phyloP scores from a whole-genome alignment of 1,140 invertebrate genomes.

The Trichoplusia ni region DNA sequence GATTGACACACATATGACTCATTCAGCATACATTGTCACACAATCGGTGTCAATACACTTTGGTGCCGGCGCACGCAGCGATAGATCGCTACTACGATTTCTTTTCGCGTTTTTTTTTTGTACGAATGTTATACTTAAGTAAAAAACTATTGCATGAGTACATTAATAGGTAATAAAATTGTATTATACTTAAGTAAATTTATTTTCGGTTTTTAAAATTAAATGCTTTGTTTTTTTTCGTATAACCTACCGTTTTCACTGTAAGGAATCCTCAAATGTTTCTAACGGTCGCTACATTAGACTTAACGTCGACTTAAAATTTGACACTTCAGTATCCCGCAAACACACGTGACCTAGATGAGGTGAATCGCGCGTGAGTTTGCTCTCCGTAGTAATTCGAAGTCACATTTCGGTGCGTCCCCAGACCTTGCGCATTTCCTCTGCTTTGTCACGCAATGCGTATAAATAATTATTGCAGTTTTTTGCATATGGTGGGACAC shows the following conservation, averaged over 20 bases:
- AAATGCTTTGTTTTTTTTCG: too few relatives aligned
- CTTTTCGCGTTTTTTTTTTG: too few relatives aligned
- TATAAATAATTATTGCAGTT: conserved; percentile 15
- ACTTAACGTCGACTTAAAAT: neutral
- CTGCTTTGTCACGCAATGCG: conserved; percentile 26
- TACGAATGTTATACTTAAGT: too few relatives aligned
- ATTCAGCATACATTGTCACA: neutral
- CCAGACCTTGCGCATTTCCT: conserved; percentile 26
- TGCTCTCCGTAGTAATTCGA: neutral
- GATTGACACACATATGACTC: conserved; percentile 29
- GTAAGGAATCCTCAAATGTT: too few relatives aligned
- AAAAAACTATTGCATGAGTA: too few relatives aligned
- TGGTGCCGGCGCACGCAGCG: neutral
- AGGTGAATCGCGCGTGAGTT: neutral
- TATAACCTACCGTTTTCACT: too few relatives aligned
- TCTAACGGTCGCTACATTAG: too few relatives aligned
- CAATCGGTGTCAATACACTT: conserved; percentile 25
- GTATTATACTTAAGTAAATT: too few relatives aligned
- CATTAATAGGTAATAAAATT: too few relatives aligned
- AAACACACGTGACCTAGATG: too few relatives aligned
- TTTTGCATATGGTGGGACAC: conserved; percentile 12
- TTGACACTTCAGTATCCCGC: too few relatives aligned
- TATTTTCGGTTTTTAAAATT: too few relatives aligned
- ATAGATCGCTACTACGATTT: neutral
- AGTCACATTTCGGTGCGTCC: conserved; percentile 24